A percentile compares a stretch with the other conserved stretches of the same genome.
Conservation (phyloP, 2,888 invertebrate genomes). For the Lasius platythorax region DNA sequence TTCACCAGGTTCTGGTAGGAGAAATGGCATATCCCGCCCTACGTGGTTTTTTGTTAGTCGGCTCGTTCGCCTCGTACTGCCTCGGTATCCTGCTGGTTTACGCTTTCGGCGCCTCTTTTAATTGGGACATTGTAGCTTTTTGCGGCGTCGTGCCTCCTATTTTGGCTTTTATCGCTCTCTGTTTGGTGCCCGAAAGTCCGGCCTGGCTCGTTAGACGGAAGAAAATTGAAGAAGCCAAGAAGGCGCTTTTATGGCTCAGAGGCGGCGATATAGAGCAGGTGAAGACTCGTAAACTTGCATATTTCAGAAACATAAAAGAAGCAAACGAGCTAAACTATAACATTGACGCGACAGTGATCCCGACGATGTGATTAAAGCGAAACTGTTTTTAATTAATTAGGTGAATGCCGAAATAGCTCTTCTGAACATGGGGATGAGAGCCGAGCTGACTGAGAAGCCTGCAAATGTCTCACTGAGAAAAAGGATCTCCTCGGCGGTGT, state of each 20-base stretch:
- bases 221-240: constrained; percentile 86
- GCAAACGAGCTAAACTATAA: neutral
- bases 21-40: constrained; percentile 92
- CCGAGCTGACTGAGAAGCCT: constrained; percentile 70
- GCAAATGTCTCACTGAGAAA: constrained; percentile 68
- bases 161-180: constrained; percentile 88
- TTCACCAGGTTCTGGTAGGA: constrained; percentile 90
- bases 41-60: constrained; percentile 90
- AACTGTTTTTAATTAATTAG: constrained; percentile 61
- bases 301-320: neutral
- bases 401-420: constrained; percentile 76
- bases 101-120: constrained; percentile 89
- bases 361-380: neutral
- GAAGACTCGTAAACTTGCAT: neutral
- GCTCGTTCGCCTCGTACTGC: constrained; percentile 92
- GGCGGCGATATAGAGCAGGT: constrained; percentile 87
- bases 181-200: constrained; percentile 91
- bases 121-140: constrained; percentile 91
- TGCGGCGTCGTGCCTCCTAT: constrained; percentile 88
- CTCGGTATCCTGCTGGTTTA: constrained; percentile 92
- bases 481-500: constrained; percentile 66
- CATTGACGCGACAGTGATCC: neutral
- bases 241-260: constrained; percentile 88
- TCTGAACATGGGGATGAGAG: constrained; percentile 73
- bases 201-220: constrained; percentile 91